These are phyloP conservation scores for Phasianus colchicus DNA, from an alignment of 2,113 vertebrate species.

Conservation along the genomic window DNA sequence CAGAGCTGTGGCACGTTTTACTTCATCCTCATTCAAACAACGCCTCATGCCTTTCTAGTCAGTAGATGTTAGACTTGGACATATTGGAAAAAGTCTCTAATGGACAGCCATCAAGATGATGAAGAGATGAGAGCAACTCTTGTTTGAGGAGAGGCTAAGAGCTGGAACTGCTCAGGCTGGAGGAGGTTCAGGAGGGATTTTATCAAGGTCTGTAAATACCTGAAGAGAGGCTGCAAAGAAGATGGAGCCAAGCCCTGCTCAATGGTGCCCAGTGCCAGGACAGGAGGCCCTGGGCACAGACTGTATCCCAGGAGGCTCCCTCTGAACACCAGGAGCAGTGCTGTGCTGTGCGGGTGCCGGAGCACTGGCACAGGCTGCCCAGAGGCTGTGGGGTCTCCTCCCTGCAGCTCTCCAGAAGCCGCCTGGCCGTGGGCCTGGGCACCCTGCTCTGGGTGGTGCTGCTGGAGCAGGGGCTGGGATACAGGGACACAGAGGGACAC, in stretches of 20 bases:
- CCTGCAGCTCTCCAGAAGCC: background rate
- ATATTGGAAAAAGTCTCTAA: background rate
- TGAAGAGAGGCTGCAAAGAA: background rate
- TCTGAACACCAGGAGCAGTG: background rate
- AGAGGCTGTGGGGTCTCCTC: background rate
- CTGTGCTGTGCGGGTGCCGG: background rate
- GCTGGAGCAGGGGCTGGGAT: background rate
- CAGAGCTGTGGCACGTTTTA: background rate
- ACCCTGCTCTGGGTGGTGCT: background rate
- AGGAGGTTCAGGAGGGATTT: background rate
- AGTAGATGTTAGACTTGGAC: background rate
- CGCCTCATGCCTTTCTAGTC: background rate
- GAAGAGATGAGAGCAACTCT: background rate
- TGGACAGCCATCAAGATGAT: background rate
- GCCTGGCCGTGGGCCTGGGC: background rate
- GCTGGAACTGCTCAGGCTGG: background rate
- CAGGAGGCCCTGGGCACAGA: background rate
- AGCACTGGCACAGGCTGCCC: background rate
- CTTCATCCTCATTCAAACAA: fast-evolving
- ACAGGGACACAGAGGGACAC: background rate
- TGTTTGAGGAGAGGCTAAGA: background rate
- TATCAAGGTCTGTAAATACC: background rate
- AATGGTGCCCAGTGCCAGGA: background rate
- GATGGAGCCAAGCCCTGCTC: background rate
- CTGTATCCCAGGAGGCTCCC: background rate